Evolutionary conservation across 2,888 invertebrate species (phyloP), one percentile per base, ranked within the genome.

Genomic region (Ichneumoninae sp.): DNA sequence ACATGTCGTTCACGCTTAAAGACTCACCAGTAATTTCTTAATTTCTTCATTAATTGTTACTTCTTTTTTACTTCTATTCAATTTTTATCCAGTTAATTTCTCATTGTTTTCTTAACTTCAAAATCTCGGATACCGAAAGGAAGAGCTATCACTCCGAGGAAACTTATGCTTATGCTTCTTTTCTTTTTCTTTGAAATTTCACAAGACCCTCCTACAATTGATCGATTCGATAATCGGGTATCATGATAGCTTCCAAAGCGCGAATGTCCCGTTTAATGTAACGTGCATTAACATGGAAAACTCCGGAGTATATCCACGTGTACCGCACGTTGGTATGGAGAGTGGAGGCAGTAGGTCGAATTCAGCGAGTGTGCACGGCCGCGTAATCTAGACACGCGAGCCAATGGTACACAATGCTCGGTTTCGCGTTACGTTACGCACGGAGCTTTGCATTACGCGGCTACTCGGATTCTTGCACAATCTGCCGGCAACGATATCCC

Each of bases 361-460:
- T 83, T 86, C 82, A 84, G 69, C 74, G 77, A 82, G 72, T 85
- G 80, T 85, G 66, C 76, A 84, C 79, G 72, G 79, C 82, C 82
- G 84, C 82, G 87, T 86, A 85, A 87, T 87, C 80, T 50, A 83
- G 85, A 84, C 80, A 86, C 85, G 79, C 84, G 75, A 86, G 83
- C 83, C 81, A 88, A 89, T 91, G 87, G 86, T 87, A 87, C 86
- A 91, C 90, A 90, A 91, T 91, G 88, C 87, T 78, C 85, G 83
- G 92, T 91, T 89, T 92, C 91, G 87, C 86, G 83, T 92, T 92
- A 91, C 92, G 89, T 89, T 87, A 89, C 88, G 87, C 87, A 84
- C 74, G 70, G 69, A 76, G 82, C 85, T 88, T 86, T 83, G 57
- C 82, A 76, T 87, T 86, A 84, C 84, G 75, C 76, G 80, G 69